phyloP scores from a whole-genome alignment of 2,888 invertebrate genomes.

The Globia sparganii region DNA sequence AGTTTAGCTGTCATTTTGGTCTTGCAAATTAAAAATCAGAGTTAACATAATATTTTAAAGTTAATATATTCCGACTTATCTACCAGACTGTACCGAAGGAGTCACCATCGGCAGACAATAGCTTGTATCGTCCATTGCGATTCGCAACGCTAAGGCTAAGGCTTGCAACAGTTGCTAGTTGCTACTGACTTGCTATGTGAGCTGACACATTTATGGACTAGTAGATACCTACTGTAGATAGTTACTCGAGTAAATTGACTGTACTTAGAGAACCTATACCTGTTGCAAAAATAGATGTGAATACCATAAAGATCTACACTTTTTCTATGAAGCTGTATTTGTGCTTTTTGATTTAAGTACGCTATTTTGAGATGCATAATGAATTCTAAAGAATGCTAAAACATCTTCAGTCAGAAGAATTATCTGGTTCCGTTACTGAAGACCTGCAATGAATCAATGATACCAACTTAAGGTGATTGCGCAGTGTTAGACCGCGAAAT shows the following conservation, averaged over 20 bases:
- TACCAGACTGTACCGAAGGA: conserved; percentile 46
- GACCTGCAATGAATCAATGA: not conserved
- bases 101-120: conserved; percentile 51
- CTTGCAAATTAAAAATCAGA: not conserved
- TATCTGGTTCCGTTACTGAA: not conserved
- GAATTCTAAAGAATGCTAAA: not conserved
- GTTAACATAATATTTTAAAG: not conserved
- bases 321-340: not conserved
- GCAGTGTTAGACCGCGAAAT: too few species aligned
- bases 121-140: conserved; percentile 53
- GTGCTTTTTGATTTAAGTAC: not conserved
- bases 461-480: not conserved
- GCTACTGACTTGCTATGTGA: conserved; percentile 13
- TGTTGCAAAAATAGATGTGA: not conserved
- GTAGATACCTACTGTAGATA: not conserved
- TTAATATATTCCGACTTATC: conserved; percentile 13
- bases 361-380: not conserved
- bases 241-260: not conserved
- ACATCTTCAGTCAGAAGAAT: not conserved
- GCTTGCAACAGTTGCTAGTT: conserved; percentile 33
- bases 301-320: not conserved
- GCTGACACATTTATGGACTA: conserved; percentile 14
- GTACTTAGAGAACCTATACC: not conserved
- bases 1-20: too few species aligned
- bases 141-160: conserved; percentile 41